Evolutionary conservation across 2,888 invertebrate species (phyloP), one percentile per base, ranked within the genome.

Genomic region (Drosophila monieri): DNA sequence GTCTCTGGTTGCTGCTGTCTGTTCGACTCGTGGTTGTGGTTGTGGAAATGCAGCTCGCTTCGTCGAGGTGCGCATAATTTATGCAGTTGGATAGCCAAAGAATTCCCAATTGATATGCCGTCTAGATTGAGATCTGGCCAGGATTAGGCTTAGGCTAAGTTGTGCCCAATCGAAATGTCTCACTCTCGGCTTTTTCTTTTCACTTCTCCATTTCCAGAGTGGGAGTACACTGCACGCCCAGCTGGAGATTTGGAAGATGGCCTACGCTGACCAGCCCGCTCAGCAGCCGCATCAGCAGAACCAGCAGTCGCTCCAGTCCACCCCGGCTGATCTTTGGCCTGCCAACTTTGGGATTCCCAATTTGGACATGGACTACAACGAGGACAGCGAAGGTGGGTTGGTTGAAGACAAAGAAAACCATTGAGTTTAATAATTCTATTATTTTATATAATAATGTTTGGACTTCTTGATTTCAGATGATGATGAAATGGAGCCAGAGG

Each of bases 191-290:
- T 73, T 55, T 47, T 72, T 67, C 67, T 32, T 62, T 68, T 67
- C 53, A 37, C 51, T 53, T 91, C 91, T 32, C 48, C 39, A 15
- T 32, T 55, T 35, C 10, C 27, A 97, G 97, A 95, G 95, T 88
- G 97, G 97, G 49, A 95, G 96, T 90, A 96, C 96, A 83, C 91
- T 98, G 74, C 95, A 95, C 91, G 97, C 97, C 25, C 97, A 97
- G 89, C 92, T 98, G 88, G 97, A 97, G 91, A 96, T 98, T 81
- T 98, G 97, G 97, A 97, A 96, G 91, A 96, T 96, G 66, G 96
- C 96, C 8, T 93, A 94, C 77, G 93, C 94, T 73, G 93, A 94
- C 90, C 80, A 80, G 71, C 66, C 85, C 62, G 49, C 51, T n/a
- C 75, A 62, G n/a, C 65, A 62, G 32, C 60, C 59, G 21, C 64